A percentile compares a stretch with the other conserved stretches of the same genome.
These are phyloP conservation scores for Junco hyemalis DNA, from an alignment of 2,113 vertebrate species.

Conservation along the genomic window DNA sequence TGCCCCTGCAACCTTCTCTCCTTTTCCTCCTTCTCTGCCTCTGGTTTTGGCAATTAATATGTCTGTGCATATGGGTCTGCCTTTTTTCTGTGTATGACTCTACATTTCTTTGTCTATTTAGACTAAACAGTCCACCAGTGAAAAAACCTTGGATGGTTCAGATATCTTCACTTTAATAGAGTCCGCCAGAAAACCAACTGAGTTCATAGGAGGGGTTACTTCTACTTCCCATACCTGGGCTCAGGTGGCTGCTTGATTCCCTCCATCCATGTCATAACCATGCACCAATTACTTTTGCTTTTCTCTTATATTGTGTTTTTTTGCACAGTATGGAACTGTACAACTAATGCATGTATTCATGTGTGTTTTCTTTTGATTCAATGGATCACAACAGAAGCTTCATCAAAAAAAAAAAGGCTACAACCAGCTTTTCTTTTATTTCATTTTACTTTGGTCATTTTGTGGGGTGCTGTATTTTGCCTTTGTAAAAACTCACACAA, in stretches of 20 bases:
- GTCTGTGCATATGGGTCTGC: not conserved
- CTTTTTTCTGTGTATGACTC: slow-evolving; percentile 71
- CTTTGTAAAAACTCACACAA: not conserved
- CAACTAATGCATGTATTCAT: not conserved
- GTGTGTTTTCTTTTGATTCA: not conserved
- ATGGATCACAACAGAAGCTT: not conserved
- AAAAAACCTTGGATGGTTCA: slow-evolving; percentile 80
- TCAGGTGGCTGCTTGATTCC: slow-evolving; percentile 83
- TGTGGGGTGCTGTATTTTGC: slow-evolving; percentile 36
- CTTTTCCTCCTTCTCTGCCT: slow-evolving; percentile 43
- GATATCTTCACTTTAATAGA: slow-evolving; percentile 85
- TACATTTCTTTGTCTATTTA: slow-evolving; percentile 81
- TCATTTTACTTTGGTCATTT: slow-evolving; percentile 30
- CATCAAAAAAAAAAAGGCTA: not conserved
- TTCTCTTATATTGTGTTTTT: not conserved
- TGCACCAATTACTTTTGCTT: not conserved
- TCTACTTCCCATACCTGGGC: slow-evolving; percentile 79
- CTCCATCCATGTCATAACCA: not conserved
- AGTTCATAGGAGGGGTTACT: slow-evolving; percentile 88
- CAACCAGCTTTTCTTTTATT: not conserved
- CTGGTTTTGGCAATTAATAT: slow-evolving; percentile 35
- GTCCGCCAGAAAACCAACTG: slow-evolving; percentile 82
- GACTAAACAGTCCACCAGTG: slow-evolving; percentile 81
- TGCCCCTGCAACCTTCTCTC: slow-evolving; percentile 27
- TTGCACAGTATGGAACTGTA: not conserved